Conservation (phyloP, 2,888 invertebrate species). For the Acanthoscelides obtectus region DNA sequence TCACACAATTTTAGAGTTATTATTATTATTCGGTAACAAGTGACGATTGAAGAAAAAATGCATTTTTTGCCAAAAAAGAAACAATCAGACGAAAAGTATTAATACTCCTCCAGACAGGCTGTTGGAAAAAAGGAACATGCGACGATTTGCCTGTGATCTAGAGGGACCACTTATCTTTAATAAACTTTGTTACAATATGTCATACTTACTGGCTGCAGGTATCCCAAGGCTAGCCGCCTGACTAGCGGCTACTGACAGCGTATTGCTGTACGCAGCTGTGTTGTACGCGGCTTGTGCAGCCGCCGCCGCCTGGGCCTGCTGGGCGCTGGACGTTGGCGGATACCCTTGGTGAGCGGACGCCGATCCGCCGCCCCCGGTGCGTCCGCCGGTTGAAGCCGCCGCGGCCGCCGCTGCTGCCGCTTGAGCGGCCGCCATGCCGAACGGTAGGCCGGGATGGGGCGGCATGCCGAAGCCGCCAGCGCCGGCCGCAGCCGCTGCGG, state of each 20-base stretch:
- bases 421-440: conserved; percentile 43
- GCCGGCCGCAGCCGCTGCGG: conserved; percentile 47
- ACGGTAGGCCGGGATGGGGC: conserved; percentile 43
- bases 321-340: conserved; percentile 23
- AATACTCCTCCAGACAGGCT: too few relatives aligned
- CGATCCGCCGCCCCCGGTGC: conserved; percentile 35
- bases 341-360: conserved; percentile 30
- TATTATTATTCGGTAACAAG: too few relatives aligned
- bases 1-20: background rate
- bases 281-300: conserved; percentile 44
- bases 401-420: conserved; percentile 35
- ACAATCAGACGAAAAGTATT: too few relatives aligned
- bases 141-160: background rate
- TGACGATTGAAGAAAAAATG: too few relatives aligned
- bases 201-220: conserved; percentile 64
- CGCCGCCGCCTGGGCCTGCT: conserved; percentile 41
- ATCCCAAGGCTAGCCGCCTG: conserved; percentile 80
- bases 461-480: conserved; percentile 46
- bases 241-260: conserved; percentile 79
- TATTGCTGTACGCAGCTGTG: conserved; percentile 56
- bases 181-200: too few relatives aligned
- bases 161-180: too few relatives aligned
- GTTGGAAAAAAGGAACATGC: too few relatives aligned
- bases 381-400: conserved; percentile 34
- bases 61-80: too few relatives aligned